These are phyloP conservation scores for Pseudoips prasinana DNA, from an alignment of 2,888 invertebrate genomes.

Conservation along the genomic window DNA sequence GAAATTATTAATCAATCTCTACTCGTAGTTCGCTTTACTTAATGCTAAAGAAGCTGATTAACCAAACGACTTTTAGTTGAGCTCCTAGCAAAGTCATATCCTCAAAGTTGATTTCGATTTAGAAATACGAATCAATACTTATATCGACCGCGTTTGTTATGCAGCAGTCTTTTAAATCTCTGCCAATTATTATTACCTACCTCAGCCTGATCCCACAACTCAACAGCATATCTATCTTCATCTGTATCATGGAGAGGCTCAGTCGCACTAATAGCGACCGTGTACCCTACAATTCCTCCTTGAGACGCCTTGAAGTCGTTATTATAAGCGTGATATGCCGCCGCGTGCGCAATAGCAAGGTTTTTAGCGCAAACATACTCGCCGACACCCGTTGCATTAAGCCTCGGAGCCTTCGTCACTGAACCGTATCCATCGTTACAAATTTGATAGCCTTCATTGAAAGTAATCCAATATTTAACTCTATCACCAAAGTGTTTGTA, in stretches of 20 bases:
- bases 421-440: slow-evolving; percentile 65
- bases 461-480: slow-evolving; percentile 79
- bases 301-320: slow-evolving; percentile 47
- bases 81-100: background rate
- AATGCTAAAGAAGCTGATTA: no score
- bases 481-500: slow-evolving; percentile 70
- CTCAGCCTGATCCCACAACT: slow-evolving; percentile 27
- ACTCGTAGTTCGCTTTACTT: no score
- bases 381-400: slow-evolving; percentile 63
- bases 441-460: slow-evolving; percentile 75
- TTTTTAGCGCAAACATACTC: slow-evolving; percentile 75
- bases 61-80: no score
- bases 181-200: slow-evolving; percentile 9
- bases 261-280: slow-evolving; percentile 19
- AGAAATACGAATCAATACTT: no score
- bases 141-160: background rate
- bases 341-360: slow-evolving; percentile 78
- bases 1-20: no score
- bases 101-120: background rate
- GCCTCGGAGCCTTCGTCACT: slow-evolving; percentile 44
- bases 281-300: slow-evolving; percentile 32
- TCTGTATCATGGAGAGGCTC: slow-evolving; percentile 42
- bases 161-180: background rate
- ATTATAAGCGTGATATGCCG: slow-evolving; percentile 58
- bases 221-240: slow-evolving; percentile 49